Evolutionary conservation across 2,113 vertebrate genomes (phyloP).

Genomic region (Bostrychus sinensis): DNA sequence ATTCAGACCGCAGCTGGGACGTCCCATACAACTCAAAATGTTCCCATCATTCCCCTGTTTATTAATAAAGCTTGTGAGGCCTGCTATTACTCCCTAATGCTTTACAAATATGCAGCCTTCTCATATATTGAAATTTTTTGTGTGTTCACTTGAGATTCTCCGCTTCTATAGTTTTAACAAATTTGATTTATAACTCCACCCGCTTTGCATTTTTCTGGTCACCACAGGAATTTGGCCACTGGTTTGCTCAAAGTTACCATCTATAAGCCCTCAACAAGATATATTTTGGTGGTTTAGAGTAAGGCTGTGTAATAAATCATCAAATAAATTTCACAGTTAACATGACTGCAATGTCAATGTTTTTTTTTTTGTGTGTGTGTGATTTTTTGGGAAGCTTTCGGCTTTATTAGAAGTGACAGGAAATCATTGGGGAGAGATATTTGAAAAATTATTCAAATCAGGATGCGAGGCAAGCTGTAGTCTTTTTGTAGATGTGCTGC

Average conservation of each 20-base stretch:
- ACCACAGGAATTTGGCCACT: neutral
- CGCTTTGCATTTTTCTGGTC: neutral
- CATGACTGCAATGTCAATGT: too few relatives aligned
- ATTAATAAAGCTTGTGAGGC: slow-evolving; percentile 19
- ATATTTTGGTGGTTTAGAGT: neutral
- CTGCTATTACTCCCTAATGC: slow-evolving; percentile 24
- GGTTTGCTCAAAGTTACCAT: neutral
- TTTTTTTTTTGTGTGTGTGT: too few relatives aligned
- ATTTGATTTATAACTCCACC: neutral
- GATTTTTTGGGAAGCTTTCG: too few relatives aligned
- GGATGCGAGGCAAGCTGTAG: too few relatives aligned
- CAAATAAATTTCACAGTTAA: too few relatives aligned
- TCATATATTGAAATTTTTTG: neutral
- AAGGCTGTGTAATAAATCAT: neutral
- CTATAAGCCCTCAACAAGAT: neutral
- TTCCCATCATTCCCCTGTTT: slow-evolving; percentile 33
- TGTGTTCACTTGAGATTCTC: neutral
- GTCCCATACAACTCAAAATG: slow-evolving; percentile 25
- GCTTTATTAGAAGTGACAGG: too few relatives aligned
- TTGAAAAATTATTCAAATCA: too few relatives aligned
- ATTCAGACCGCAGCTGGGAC: slow-evolving; percentile 26
- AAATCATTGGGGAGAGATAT: too few relatives aligned
- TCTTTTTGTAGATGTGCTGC: too few relatives aligned
- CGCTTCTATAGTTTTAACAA: neutral
- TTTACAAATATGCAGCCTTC: slow-evolving; percentile 39